Evolutionary conservation across 2,113 vertebrate species (phyloP).

Genomic region (Circaetus cinerascens): DNA sequence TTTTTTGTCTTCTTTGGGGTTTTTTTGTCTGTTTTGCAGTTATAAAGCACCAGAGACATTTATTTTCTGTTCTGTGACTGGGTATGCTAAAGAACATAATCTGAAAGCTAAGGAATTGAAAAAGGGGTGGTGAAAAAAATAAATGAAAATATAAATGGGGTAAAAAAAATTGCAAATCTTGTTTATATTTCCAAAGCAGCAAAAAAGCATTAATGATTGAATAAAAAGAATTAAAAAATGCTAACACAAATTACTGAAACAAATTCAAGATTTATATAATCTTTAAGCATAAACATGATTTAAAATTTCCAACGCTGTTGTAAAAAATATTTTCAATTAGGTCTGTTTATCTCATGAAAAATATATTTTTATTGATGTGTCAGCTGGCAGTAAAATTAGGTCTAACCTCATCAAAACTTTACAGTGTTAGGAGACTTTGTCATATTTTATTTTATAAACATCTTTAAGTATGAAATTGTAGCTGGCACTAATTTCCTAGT

Average conservation of each 20-base stretch:
- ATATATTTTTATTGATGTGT: not conserved
- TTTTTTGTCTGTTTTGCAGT: not conserved
- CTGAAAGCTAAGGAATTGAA: not conserved
- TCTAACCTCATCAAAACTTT: not conserved
- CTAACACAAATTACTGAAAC: not conserved
- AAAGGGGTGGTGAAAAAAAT: not conserved
- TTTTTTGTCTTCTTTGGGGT: accelerated
- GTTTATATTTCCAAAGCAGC: not conserved
- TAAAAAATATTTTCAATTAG: not conserved
- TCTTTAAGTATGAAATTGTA: not conserved
- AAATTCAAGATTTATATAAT: not conserved
- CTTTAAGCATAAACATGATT: not conserved
- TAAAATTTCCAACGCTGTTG: not conserved
- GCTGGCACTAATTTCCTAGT: not conserved
- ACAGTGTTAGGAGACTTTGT: not conserved
- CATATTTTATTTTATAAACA: not conserved
- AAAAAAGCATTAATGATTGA: not conserved
- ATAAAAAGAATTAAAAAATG: not conserved
- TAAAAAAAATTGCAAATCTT: not conserved
- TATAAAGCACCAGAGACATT: not conserved
- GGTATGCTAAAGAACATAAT: not conserved
- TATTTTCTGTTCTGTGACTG: not conserved
- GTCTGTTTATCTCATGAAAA: not conserved
- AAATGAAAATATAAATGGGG: not conserved
- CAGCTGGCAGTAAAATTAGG: not conserved